Base-by-base conservation (phyloP, 2,888 invertebrate genomes). In the Nomada hirtipes region DNA sequence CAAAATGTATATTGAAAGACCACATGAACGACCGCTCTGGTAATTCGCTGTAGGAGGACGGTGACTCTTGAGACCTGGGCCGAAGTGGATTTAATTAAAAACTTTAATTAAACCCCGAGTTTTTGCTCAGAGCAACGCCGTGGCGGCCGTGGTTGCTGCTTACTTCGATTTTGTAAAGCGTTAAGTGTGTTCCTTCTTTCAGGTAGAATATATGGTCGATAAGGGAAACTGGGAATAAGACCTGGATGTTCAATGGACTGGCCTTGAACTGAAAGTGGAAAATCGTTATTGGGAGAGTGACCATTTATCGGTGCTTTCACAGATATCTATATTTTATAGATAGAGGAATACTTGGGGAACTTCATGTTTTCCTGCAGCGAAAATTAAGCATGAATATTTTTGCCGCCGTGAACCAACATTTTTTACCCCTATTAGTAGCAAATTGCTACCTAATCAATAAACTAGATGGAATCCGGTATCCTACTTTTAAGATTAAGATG, bases 31-130 rank as follows among this genome's bases (percentile, higher is more conserved):
- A 23, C 23, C 9, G 18, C 23, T 15, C 0, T 13, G 44, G 15
- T 29, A 20, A 67, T 52, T 69, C 26, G 4, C 23, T 1, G 50
- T n/a, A 36, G 2, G n/a, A 57, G 7, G 4, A 10, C 11, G 23
- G 50, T 26, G 13, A 52, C 42, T 36, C 29, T 55, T 44, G 23
- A 47, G 36, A 42, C 15, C 65, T 1, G 11, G 13, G 63, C 20
- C 53, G 44, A 20, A 13, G 9, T 11, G 18, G 10, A 36, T 78
- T 78, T 68, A 78, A 75, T 75, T 42, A 78, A 78, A 78, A 29
- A 67, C 68, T 78, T 61, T 78, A 78, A 78, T 78, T 75, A 75
- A 75, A 67, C 13, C 36, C 36, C 44, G 18, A 60, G 44, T 36
- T 50, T 68, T 67, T 20, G 0, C 20, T 26, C 13, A n/a, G 10